Conservation (phyloP, 2,797 vertebrate genomes). For the Gambusia yucatana region DNA sequence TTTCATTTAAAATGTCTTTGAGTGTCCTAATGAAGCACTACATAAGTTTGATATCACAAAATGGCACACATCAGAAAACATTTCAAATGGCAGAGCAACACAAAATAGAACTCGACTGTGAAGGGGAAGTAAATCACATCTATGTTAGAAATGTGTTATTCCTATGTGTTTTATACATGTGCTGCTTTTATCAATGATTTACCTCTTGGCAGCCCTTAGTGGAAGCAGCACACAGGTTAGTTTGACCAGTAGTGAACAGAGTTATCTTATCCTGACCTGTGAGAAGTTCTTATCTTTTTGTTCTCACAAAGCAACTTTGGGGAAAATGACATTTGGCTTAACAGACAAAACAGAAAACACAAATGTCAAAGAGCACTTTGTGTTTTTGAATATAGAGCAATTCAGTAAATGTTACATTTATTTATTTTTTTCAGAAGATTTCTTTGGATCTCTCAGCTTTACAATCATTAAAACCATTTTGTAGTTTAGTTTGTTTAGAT, state of each 20-base stretch:
- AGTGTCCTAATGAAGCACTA: too few species aligned
- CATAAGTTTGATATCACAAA: too few species aligned
- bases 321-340: background rate
- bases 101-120: background rate
- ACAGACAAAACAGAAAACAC: background rate
- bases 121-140: background rate
- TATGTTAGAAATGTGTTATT: background rate
- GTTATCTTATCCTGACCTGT: background rate
- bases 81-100: background rate
- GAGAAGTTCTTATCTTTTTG: slow-evolving; percentile 6
- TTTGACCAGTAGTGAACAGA: background rate
- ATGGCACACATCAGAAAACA: background rate
- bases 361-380: background rate
- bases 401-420: background rate
- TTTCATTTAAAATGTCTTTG: too few species aligned
- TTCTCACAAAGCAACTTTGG: background rate
- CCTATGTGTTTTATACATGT: background rate
- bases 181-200: background rate
- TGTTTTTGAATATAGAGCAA: background rate
- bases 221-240: background rate
- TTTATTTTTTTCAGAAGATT: background rate
- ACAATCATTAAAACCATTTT: background rate
- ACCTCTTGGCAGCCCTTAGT: background rate
- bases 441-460: background rate
- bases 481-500: background rate